These are phyloP conservation scores for Cydia splendana DNA, from an alignment of 1,140 invertebrate genomes.

Conservation along the genomic window DNA sequence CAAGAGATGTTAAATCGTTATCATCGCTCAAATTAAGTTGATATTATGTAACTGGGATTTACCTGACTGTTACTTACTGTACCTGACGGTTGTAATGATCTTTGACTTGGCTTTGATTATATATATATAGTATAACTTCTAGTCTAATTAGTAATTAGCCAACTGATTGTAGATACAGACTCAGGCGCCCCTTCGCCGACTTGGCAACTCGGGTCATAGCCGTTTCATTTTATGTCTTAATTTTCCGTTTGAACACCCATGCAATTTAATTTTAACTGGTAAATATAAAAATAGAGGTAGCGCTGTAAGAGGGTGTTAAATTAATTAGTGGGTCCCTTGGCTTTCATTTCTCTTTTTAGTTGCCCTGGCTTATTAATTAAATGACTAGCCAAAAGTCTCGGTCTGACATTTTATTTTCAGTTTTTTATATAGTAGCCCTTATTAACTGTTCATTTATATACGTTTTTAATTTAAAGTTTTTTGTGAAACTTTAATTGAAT, in stretches of 20 bases:
- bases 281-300: slow-evolving; percentile 16
- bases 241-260: slow-evolving; percentile 34
- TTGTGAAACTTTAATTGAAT: too few species aligned
- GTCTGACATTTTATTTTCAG: neutral
- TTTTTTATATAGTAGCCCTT: neutral
- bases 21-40: too few species aligned
- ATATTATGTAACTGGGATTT: too few species aligned
- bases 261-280: slow-evolving; percentile 39
- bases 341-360: neutral
- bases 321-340: slow-evolving; percentile 35
- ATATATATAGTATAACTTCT: too few species aligned
- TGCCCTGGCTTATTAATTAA: neutral
- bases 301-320: slow-evolving; percentile 4
- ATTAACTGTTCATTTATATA: neutral
- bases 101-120: too few species aligned
- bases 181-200: slow-evolving; percentile 45
- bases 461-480: neutral
- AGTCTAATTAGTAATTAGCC: slow-evolving; percentile 73
- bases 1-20: too few species aligned
- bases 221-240: slow-evolving; percentile 50
- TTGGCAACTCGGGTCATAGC: slow-evolving; percentile 56
- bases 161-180: slow-evolving; percentile 54
- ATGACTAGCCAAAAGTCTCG: neutral
- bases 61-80: too few species aligned
- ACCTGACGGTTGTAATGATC: too few species aligned